phyloP scores from a whole-genome alignment of 2,888 invertebrate genomes.

The Phyllotreta cruciferae region DNA sequence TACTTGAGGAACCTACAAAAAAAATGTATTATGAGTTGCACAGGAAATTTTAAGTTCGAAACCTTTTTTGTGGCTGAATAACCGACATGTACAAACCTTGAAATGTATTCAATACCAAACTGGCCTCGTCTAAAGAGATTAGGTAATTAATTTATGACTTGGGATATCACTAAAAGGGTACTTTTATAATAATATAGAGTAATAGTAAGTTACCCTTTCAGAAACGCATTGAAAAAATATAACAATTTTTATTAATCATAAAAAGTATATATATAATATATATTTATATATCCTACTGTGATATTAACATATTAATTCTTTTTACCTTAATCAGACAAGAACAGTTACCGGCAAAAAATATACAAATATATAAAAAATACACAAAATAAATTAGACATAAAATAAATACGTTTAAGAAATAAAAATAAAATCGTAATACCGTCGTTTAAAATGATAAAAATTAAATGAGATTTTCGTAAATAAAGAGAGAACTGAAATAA shows the following conservation, averaged over 20 bases:
- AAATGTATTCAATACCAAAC: too few species aligned
- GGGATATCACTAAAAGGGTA: too few species aligned
- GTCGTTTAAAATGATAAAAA: constrained; percentile 26
- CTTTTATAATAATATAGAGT: background rate
- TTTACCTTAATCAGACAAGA: constrained; percentile 52
- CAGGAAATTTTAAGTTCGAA: too few species aligned
- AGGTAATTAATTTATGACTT: too few species aligned
- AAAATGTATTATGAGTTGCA: too few species aligned
- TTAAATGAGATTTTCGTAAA: constrained; percentile 12
- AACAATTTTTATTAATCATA: constrained; percentile 56
- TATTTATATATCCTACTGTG: constrained; percentile 46
- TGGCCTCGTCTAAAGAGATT: too few species aligned
- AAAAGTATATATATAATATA: constrained; percentile 45
- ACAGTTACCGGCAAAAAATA: constrained; percentile 44
- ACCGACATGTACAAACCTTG: too few species aligned
- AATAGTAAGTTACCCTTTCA: background rate
- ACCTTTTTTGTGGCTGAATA: too few species aligned
- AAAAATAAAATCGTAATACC: constrained; percentile 36
- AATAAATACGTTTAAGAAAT: constrained; percentile 29
- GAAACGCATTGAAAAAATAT: constrained; percentile 49
- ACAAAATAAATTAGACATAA: constrained; percentile 44
- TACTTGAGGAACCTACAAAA: too few species aligned
- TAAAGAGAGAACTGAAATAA: background rate
- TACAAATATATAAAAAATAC: constrained; percentile 10
- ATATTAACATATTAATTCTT: constrained; percentile 52